phyloP scores from a whole-genome alignment of 2,113 vertebrate species.

The Pteropus alecto region DNA sequence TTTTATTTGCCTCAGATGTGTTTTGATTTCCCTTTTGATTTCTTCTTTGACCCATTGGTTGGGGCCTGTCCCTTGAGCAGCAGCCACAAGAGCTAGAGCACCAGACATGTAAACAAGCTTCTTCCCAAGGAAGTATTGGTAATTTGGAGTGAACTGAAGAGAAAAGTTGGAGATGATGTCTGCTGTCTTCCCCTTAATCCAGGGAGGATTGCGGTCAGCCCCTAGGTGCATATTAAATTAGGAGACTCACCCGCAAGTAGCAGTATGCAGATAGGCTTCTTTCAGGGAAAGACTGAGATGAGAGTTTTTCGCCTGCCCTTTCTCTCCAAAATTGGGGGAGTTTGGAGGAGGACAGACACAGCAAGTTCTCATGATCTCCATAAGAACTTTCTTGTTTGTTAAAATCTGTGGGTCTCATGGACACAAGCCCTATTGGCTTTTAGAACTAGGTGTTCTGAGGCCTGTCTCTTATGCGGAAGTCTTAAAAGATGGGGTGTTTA shows the following conservation, averaged over 20 bases:
- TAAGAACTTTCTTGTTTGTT: neutral
- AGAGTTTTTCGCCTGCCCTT: neutral
- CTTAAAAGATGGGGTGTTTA: neutral
- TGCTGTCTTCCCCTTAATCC: neutral
- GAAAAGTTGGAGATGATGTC: neutral
- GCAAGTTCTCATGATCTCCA: neutral
- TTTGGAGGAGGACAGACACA: too few species aligned
- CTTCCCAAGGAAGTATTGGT: neutral
- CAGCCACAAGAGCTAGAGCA: neutral
- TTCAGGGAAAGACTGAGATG: neutral
- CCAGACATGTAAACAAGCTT: neutral
- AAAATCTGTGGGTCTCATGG: neutral
- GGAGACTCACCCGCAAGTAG: neutral
- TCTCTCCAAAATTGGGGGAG: neutral
- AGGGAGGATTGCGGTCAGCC: neutral
- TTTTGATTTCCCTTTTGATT: neutral
- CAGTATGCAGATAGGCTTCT: neutral
- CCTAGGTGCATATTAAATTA: neutral
- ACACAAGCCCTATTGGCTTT: neutral
- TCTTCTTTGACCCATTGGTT: neutral
- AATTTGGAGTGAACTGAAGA: neutral
- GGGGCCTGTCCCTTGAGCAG: neutral
- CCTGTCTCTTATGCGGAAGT: neutral
- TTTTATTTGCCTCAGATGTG: neutral
- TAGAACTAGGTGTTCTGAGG: neutral